Base-by-base conservation (phyloP, 2,797 vertebrate genomes). In the Xenops minutus region DNA sequence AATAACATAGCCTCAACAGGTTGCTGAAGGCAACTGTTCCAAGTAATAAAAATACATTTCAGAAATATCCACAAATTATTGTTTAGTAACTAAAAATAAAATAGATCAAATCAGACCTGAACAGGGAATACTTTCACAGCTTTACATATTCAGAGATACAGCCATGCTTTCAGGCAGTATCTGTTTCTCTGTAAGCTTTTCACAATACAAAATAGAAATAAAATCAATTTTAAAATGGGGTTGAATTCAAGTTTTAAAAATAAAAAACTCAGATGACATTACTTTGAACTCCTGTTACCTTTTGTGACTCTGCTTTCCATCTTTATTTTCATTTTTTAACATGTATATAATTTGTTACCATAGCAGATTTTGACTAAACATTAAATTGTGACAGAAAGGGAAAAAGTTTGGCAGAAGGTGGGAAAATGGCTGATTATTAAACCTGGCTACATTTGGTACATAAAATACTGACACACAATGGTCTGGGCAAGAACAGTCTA, bases 401-500 rank as follows among this genome's bases (percentile, higher is more conserved):
- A 43, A 67, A 88, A 94, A 41, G 36, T 75, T 86, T 96, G 96
- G 96, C 95, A 96, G 68, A 82, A 85, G 32, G 51, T 77, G 32
- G 78, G 36, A 92, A 95, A 95, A 94, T 67, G 90, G 92, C 44
- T 1, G 39, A 83, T 95, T 93, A 94, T 91, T 96, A 96, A 96
- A 94, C n/a, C 94, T 96, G 94, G 88, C 74, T 91, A 41, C 91
- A 88, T 91, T 93, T 78, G 44, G 80, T 93, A 76, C 91, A 96
- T 88, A 97, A 93, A 97, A 97, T 56, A 89, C 83, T 87, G 93
- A 97, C 93, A 94, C 92, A 97, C 92, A 89, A 93, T 32, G 80
- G 91, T 85, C 95, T 96, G 95, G 94, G 95, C 95, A 97, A 94
- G 96, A 94, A 95, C 93, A 96, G 86, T 89, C 96, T 94, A 96